Conservation (phyloP, 1,140 invertebrate genomes). For the Rhopalosiphum maidis region DNA sequence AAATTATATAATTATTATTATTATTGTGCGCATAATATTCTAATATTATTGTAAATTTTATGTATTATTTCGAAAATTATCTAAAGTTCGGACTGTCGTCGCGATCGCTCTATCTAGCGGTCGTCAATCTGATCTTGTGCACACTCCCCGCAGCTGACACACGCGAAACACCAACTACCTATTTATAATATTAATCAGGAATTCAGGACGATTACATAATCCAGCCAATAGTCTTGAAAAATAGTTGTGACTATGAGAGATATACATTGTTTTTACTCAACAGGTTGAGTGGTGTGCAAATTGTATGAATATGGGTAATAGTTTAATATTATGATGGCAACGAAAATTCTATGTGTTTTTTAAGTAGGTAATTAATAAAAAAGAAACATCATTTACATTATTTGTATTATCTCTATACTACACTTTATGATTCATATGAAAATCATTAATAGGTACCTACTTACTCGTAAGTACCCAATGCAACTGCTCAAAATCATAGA, state of each 20-base stretch:
- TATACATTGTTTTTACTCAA: not conserved
- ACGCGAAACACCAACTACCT: not conserved
- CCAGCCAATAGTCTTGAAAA: not conserved
- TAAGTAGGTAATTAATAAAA: not conserved
- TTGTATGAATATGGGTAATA: too few relatives aligned
- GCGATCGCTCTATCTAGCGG: not conserved
- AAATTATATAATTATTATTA: not conserved
- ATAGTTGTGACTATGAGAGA: not conserved
- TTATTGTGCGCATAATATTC: not conserved
- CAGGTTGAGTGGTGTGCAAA: not conserved
- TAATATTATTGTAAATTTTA: not conserved
- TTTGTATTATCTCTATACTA: not conserved
- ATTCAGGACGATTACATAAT: not conserved
- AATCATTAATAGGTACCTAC: too few relatives aligned
- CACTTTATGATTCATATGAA: not conserved
- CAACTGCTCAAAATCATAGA: not conserved
- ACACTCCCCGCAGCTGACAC: not conserved
- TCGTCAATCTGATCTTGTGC: not conserved
- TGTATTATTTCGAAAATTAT: not conserved
- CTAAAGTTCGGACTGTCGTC: not conserved
- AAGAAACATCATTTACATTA: not conserved
- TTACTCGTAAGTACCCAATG: too few relatives aligned
- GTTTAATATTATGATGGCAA: too few relatives aligned
- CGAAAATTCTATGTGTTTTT: not conserved
- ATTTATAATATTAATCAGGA: not conserved